A percentile compares a stretch with the other conserved stretches of the same genome.
Evolutionary conservation across 2,888 invertebrate species (phyloP).

Genomic region (Andrena fulva): DNA sequence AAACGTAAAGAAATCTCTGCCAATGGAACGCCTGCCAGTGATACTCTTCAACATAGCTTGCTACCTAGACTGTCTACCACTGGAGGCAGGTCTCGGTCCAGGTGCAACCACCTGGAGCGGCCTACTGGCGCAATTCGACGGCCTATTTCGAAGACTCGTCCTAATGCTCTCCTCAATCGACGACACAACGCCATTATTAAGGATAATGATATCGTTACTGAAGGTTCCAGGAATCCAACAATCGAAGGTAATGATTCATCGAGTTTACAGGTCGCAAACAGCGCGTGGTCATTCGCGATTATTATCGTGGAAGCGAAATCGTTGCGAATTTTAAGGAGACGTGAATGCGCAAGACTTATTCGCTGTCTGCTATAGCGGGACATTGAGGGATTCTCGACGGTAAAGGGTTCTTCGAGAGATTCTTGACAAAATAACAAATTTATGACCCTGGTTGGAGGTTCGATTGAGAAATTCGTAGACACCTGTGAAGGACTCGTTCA

Average conservation of each 20-base stretch:
- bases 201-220: constrained; percentile 92
- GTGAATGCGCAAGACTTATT: constrained; percentile 17
- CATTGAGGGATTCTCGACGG: constrained; percentile 3
- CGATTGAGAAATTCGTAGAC: neutral
- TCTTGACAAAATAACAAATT: constrained; percentile 5
- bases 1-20: constrained; percentile 91
- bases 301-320: constrained; percentile 5
- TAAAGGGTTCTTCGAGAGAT: constrained; percentile 8
- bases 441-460: neutral
- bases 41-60: constrained; percentile 96
- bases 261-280: constrained; percentile 2
- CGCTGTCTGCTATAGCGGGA: neutral
- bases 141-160: constrained; percentile 92
- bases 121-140: constrained; percentile 94
- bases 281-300: constrained; percentile 7
- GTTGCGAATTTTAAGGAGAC: neutral
- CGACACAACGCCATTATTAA: constrained; percentile 89
- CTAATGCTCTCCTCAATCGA: constrained; percentile 90
- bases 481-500: neutral
- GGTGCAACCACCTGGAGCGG: constrained; percentile 92
- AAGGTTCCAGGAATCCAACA: constrained; percentile 93
- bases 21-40: constrained; percentile 89
- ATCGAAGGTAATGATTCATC: constrained; percentile 88
- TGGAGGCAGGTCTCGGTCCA: constrained; percentile 90
- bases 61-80: constrained; percentile 96